Base-by-base conservation (phyloP, 37 sponge, comb jelly and placozoan species). In the Petrosia ficiformis region DNA sequence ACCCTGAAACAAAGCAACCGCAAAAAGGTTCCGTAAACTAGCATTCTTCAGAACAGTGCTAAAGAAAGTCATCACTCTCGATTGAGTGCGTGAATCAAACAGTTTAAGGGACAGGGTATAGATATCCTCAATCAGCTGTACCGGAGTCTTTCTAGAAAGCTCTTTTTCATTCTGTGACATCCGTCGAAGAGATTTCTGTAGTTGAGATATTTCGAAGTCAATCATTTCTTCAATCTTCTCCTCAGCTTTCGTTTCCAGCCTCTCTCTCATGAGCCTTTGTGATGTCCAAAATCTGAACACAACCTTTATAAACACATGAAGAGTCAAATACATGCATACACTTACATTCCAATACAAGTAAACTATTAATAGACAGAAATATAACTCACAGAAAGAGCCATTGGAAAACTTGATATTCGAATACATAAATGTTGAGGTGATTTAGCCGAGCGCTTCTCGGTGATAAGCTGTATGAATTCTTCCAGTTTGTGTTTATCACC, bases 381-480 rank as follows among this genome's bases (percentile, higher is more conserved):
- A 42, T 32, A 5, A 24, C 32, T 44, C 71, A 86, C 88, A 67
- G 61, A 60, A 37, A 87, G 37, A 8, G 78, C 72, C 4, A 87
- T 56, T 21, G 76, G 81, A 71, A 81, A 77, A 39, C 82, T 76
- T 19, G 73, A 59, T 19, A 87, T 72, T n/a, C 82, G 65, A 34
- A 87, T 48, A 44, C 88, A 87, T 26, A 87, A 57, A 43, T 87
- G 76, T 1, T 77, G n/a, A 57, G 75, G 35, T 42, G 44, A 36
- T 10, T 56, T 56, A 24, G 36, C 2, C 3, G 32, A 67, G 25
- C 31, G 33, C 35, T 39, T 57, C 28, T 76, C 59, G 8, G 40
- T 44, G 35, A 87, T 5, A 67, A 60, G 81, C 26, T 80, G 73
- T 11, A 87, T 56, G 70, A 77, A 87, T 14, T 68, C 88, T n/a